Base-by-base conservation (phyloP, 1,140 invertebrate species). In the Drosophila repleta region DNA sequence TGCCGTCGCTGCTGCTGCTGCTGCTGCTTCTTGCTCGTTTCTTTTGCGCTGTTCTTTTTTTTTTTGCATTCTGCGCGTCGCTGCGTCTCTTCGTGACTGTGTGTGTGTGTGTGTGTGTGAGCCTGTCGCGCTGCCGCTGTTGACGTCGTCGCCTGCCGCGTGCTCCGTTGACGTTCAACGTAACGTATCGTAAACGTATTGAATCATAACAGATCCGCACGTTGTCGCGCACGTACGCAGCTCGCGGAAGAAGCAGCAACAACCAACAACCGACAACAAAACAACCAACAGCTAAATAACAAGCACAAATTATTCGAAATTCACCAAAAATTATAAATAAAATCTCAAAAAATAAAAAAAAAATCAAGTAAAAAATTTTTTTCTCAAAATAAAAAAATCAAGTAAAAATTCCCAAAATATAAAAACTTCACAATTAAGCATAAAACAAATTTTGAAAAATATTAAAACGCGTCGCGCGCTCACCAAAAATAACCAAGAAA, bases 121-220 rank as follows among this genome's bases (percentile, higher is more conserved):
- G 79, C 75, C 74, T 82, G 65, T 71, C 63, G 76, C 73, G 76
- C 73, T 79, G 76, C 73, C 68, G 76, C 76, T 58, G 72, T 72
- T 76, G 76, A 51, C 76, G 76, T 76, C 73, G 76, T 63, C 73
- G 77, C 66, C 60, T 70, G 64, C 66, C 72, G 70, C 58, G 77
- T 77, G 77, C 75, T 83, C 75, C 80, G 80, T 76, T 76, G 75
- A 74, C 77, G 83, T 73, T 64, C 48, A 88, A 66, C 72, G 67
- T 71, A 75, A 88, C 83, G 79, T 88, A 87, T 87, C 76, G 83
- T 88, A 85, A 82, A 79, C 83, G 82, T 87, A 87, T 87, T 87
- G 83, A 88, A 88, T 88, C 83, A 88, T 88, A 88, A 88, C 83
- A 88, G 83, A 88, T 88, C 83, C 79, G 83, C 83, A 88, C 83